phyloP scores from a whole-genome alignment of 1,140 invertebrate genomes.

The Chrysoperla carnea region DNA sequence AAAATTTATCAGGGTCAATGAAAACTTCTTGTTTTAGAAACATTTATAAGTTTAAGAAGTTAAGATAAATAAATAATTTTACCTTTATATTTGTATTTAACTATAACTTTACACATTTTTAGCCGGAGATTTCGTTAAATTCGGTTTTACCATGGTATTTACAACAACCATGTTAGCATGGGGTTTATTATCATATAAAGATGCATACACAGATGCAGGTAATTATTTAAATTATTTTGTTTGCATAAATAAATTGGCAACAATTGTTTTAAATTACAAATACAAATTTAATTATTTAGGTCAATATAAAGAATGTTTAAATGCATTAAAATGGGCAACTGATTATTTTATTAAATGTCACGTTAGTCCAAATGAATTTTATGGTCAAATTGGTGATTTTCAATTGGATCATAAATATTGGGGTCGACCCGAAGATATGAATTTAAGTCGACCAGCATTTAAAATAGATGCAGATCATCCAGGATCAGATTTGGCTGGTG shows the following conservation, averaged over 20 bases:
- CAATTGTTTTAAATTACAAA: not conserved
- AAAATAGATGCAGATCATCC: slow-evolving; percentile 35
- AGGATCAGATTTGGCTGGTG: slow-evolving; percentile 41
- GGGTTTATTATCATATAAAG: slow-evolving; percentile 33
- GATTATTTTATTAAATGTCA: slow-evolving; percentile 46
- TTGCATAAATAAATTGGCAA: not conserved
- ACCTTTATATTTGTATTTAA: too few relatives aligned
- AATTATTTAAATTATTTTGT: slow-evolving; percentile 10
- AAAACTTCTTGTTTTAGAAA: too few relatives aligned
- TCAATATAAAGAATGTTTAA: slow-evolving; percentile 23
- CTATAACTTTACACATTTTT: too few relatives aligned
- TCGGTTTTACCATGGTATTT: slow-evolving; percentile 42
- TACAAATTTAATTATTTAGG: slow-evolving; percentile 9
- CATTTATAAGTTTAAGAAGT: too few relatives aligned
- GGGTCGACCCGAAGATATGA: slow-evolving; percentile 42
- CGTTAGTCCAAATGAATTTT: slow-evolving; percentile 29
- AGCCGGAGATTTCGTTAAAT: slow-evolving; percentile 49
- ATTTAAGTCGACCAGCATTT: slow-evolving; percentile 34
- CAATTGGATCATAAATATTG: slow-evolving; percentile 32
- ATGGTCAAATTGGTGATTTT: slow-evolving; percentile 40
- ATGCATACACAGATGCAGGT: slow-evolving; percentile 28
- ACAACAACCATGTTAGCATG: slow-evolving; percentile 37
- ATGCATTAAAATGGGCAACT: slow-evolving; percentile 36
- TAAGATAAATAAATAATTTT: too few relatives aligned
- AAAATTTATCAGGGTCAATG: too few relatives aligned